A percentile compares a stretch with the other conserved stretches of the same genome.
Conservation (phyloP, 2,797 vertebrate genomes). For the Streptopelia turtur region DNA sequence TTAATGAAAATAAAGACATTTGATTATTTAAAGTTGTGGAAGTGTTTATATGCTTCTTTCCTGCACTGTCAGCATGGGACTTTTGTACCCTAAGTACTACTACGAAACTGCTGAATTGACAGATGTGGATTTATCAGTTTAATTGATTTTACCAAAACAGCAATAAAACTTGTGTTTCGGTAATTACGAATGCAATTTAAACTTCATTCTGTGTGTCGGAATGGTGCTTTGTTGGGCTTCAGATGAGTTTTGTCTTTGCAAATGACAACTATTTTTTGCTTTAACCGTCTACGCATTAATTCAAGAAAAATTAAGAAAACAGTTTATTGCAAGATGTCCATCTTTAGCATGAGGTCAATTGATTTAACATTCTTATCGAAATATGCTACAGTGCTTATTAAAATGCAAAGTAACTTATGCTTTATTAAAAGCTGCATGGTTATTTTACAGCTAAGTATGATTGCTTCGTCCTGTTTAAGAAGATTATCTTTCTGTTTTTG, state of each 20-base stretch:
- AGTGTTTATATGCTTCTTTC: not conserved
- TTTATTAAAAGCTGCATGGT: not conserved
- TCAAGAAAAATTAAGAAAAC: constrained; percentile 11
- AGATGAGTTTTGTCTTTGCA: not conserved
- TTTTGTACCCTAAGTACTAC: not conserved
- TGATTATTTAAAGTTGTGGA: constrained; percentile 29
- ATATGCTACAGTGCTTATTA: not conserved
- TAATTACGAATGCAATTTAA: not conserved
- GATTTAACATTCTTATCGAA: not conserved
- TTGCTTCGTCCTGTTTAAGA: constrained; percentile 22
- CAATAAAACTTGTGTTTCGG: not conserved
- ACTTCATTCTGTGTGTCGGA: not conserved
- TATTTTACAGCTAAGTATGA: constrained; percentile 13
- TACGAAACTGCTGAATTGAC: not conserved
- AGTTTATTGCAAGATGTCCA: not conserved
- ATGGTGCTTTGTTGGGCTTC: not conserved
- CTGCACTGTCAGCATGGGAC: not conserved
- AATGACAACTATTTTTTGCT: not conserved
- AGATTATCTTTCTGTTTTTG: constrained; percentile 31
- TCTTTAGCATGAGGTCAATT: constrained; percentile 17
- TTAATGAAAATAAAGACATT: not conserved
- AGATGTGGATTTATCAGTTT: not conserved
- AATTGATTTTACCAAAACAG: constrained; percentile 27
- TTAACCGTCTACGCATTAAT: not conserved
- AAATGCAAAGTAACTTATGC: constrained; percentile 10